Percentiles rank a stretch among this genome's conserved stretches.
Conservation (phyloP, 2,888 invertebrate genomes). For the Drosophila koepferae region DNA sequence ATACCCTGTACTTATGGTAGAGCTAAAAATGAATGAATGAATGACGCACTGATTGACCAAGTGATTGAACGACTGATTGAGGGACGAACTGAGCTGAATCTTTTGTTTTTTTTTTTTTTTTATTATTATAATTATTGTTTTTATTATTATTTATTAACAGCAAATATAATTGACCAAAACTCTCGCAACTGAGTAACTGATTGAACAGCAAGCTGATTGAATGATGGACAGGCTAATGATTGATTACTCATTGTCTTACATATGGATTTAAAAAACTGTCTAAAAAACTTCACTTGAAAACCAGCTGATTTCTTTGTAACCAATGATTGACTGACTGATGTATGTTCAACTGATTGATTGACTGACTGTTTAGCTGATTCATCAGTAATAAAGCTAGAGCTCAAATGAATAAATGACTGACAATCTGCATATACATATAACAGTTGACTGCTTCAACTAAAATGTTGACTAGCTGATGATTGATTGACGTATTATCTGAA, state of each 20-base stretch:
- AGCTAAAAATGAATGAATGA: not conserved
- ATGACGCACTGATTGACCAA: not conserved
- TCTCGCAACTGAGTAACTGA: too few relatives aligned
- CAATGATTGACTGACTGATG: not conserved
- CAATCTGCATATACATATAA: not conserved
- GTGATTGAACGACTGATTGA: not conserved
- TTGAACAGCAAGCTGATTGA: not conserved
- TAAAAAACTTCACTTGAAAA: too few relatives aligned
- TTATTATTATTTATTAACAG: too few relatives aligned
- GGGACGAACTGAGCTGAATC: not conserved
- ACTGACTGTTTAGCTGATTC: not conserved
- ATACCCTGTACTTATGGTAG: constrained; percentile 1
- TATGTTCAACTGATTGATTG: not conserved
- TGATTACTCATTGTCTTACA: not conserved
- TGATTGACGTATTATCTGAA: not conserved
- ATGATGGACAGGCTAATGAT: not conserved
- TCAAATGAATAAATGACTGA: not conserved
- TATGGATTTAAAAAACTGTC: not conserved
- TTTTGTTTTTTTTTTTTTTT: too few relatives aligned
- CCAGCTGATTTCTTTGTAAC: not conserved
- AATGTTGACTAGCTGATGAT: not conserved
- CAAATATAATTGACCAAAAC: too few relatives aligned
- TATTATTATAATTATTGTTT: too few relatives aligned
- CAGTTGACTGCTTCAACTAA: too few relatives aligned
- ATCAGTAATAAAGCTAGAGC: not conserved